These are phyloP conservation scores for Sebastes aleutianus DNA, from an alignment of 2,797 vertebrate species.

Conservation along the genomic window DNA sequence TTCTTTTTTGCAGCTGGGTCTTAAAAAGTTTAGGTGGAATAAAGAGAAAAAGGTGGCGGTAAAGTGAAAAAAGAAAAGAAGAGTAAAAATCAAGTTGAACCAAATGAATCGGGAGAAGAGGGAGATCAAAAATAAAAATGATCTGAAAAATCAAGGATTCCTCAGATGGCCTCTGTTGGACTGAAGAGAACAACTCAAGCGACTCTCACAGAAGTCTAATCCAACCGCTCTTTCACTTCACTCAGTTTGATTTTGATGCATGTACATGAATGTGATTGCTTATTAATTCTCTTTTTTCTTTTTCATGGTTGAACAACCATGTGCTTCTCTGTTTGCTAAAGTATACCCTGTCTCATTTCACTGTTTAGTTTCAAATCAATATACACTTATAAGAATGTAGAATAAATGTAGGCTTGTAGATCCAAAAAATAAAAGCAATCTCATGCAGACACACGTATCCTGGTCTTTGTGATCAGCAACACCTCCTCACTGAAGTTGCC, in stretches of 20 bases:
- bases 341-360: no score
- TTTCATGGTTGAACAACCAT: not conserved
- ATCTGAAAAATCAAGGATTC: not conserved
- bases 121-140: not conserved
- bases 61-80: no score
- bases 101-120: fast-evolving
- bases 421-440: not conserved
- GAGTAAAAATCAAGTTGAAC: no score
- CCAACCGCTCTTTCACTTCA: not conserved
- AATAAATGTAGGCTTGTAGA: not conserved
- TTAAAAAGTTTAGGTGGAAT: fast-evolving
- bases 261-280: not conserved
- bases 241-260: not conserved
- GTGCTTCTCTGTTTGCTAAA: not conserved
- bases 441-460: not conserved
- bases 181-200: not conserved
- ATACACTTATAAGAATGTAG: not conserved
- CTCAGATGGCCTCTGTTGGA: not conserved
- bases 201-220: not conserved
- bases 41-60: fast-evolving
- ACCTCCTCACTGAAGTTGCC: not conserved
- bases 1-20: slow-evolving; percentile 3
- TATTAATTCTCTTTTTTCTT: not conserved
- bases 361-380: not conserved
- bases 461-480: not conserved